These are phyloP conservation scores for Empis livida DNA, from an alignment of 2,888 invertebrate species.

Conservation along the genomic window DNA sequence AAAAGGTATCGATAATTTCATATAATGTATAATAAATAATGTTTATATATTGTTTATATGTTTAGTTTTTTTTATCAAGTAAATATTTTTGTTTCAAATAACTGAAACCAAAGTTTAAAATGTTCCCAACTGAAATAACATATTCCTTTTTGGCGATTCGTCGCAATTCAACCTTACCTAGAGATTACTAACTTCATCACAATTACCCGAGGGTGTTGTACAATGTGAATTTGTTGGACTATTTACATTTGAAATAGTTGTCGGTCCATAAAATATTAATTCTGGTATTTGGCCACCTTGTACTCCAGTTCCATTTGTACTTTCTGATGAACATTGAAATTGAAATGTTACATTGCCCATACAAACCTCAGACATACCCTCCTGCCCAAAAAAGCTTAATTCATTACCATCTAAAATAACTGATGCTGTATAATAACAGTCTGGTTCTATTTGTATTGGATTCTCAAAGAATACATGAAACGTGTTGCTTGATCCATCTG, in stretches of 20 bases:
- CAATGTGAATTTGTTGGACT: slow-evolving; percentile 32
- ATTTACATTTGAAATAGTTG: slow-evolving; percentile 37
- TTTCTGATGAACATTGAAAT: slow-evolving; percentile 93
- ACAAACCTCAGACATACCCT: slow-evolving; percentile 88
- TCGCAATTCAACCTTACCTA: neutral
- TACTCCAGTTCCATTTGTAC: slow-evolving; percentile 94
- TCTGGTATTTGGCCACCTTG: slow-evolving; percentile 97
- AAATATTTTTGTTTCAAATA: no score
- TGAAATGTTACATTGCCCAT: slow-evolving; percentile 91
- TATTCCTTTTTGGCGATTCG: no score
- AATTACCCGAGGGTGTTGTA: slow-evolving; percentile 17
- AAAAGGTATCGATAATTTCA: no score
- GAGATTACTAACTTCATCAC: slow-evolving; percentile 3
- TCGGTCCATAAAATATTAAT: slow-evolving; percentile 86
- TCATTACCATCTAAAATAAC: slow-evolving; percentile 88
- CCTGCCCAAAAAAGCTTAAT: slow-evolving; percentile 93
- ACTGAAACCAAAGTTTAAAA: no score
- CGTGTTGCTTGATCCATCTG: slow-evolving; percentile 91
- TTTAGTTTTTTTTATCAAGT: no score
- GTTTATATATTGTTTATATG: no score
- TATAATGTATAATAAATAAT: no score
- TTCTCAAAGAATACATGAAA: slow-evolving; percentile 78
- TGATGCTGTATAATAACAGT: slow-evolving; percentile 91
- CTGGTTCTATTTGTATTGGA: slow-evolving; percentile 79
- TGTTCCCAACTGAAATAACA: no score